Evolutionary conservation across 2,797 vertebrate species (phyloP), one percentile per base, ranked within the genome.

Genomic region (Takifugu rubripes): DNA sequence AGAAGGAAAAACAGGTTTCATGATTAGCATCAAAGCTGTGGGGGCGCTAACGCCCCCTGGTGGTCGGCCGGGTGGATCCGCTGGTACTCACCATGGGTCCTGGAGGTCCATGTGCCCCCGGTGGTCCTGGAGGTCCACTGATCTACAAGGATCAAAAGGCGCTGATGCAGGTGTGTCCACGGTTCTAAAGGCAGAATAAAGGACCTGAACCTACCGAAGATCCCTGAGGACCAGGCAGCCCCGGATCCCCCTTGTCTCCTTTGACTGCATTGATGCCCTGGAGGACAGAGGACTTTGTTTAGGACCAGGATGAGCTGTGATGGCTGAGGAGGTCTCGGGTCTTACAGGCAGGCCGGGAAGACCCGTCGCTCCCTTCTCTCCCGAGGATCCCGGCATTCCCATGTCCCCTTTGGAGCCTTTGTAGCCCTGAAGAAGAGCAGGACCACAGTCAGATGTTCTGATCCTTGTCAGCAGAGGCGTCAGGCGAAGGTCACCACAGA

Each of bases 391-490:
- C 8, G 94, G 87, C 79, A 96, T 94, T 64, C 97, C 97, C 81
- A 89, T 82, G 68, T 98, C 96, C 67, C 97, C 97, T 76, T 96
- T 99, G 40, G 95, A 97, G 36, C 97, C 97, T 89, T 97, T 98
- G 77, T 91, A 93, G 60, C 97, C 97, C 97, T 99, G 70, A 54
- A 6, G n/a, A 3, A 2, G 3, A 40, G 36, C 11, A 40, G 12
- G 21, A 21, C 21, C 21, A 21, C 21, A 21, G 21, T 21, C 21
- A 21, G 21, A 21, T 21, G 21, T 21, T 21, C 21, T 21, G 21
- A 21, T 21, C 21, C 21, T 21, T 21, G 21, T 21, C 21, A 21
- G 21, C 21, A 21, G 21, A 21, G 21, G 21, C 21, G 21, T 9
- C 31, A 11, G 33, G 31, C 8, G 31, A 33, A 8, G 43, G 43